These are phyloP conservation scores for Hesperia comma DNA, from an alignment of 2,888 invertebrate species.

Conservation along the genomic window DNA sequence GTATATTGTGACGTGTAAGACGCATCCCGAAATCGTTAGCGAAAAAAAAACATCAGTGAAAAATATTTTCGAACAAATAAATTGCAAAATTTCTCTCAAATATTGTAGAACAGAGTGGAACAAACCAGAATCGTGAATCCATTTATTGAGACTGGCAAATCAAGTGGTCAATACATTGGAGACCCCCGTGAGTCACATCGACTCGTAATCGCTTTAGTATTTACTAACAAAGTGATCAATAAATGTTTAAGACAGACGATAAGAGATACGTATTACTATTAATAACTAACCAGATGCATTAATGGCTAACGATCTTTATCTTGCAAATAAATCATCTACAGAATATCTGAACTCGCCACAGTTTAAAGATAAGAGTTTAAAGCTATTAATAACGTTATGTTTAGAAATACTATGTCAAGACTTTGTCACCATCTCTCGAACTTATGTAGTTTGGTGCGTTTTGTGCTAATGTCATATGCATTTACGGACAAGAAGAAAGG, in stretches of 20 bases:
- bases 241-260: slow-evolving; percentile 19
- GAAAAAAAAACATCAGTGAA: too few relatives aligned
- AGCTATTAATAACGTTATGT: background rate
- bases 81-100: background rate
- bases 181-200: slow-evolving; percentile 54
- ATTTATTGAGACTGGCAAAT: slow-evolving; percentile 51
- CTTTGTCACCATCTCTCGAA: too few relatives aligned
- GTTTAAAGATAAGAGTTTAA: background rate
- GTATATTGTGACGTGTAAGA: too few relatives aligned
- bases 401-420: background rate
- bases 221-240: slow-evolving; percentile 28
- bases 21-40: too few relatives aligned
- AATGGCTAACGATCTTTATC: slow-evolving; percentile 9
- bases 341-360: background rate
- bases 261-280: background rate
- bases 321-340: slow-evolving; percentile 12
- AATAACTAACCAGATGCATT: background rate
- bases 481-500: too few relatives aligned
- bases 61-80: too few relatives aligned
- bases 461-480: too few relatives aligned
- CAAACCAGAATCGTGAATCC: slow-evolving; percentile 45
- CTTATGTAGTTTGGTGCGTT: too few relatives aligned
- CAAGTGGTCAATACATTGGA: slow-evolving; percentile 48
- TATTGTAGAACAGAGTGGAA: slow-evolving; percentile 1
- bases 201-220: slow-evolving; percentile 17